phyloP scores from a whole-genome alignment of 2,113 vertebrate genomes.

The Calonectris borealis region DNA sequence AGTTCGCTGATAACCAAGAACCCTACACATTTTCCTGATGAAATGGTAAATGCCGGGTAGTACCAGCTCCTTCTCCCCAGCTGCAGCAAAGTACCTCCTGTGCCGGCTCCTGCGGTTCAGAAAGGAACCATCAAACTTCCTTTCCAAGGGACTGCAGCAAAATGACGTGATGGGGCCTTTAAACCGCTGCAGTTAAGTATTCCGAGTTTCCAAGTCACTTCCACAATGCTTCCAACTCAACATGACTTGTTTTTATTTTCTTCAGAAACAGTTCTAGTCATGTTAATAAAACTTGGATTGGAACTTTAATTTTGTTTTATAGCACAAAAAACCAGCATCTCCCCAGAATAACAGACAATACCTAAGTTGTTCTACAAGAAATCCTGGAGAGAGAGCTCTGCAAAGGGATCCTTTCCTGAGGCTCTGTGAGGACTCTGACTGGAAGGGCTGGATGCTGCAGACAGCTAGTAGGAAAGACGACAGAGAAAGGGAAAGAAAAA shows the following conservation, averaged over 20 bases:
- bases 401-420: constrained; percentile 98
- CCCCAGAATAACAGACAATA: constrained; percentile 84
- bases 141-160: background rate
- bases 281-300: background rate
- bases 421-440: constrained; percentile 99
- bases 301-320: background rate
- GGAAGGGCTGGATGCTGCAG: constrained; percentile 99
- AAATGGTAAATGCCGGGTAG: background rate
- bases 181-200: background rate
- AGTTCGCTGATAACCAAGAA: background rate
- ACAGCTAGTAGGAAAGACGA: constrained; percentile 91
- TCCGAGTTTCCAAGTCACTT: background rate
- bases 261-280: background rate
- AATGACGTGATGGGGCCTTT: background rate
- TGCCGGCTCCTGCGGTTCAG: background rate
- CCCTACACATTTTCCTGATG: background rate
- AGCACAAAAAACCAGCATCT: constrained; percentile 48
- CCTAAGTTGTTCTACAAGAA: constrained; percentile 99
- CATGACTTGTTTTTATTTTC: background rate
- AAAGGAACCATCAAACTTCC: background rate
- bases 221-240: constrained; percentile 50
- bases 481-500: constrained; percentile 83
- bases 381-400: constrained; percentile 99
- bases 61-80: background rate
- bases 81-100: background rate